Evolutionary conservation across 2,797 vertebrate genomes (phyloP).

Genomic region (Lutjanus argentimaculatus): DNA sequence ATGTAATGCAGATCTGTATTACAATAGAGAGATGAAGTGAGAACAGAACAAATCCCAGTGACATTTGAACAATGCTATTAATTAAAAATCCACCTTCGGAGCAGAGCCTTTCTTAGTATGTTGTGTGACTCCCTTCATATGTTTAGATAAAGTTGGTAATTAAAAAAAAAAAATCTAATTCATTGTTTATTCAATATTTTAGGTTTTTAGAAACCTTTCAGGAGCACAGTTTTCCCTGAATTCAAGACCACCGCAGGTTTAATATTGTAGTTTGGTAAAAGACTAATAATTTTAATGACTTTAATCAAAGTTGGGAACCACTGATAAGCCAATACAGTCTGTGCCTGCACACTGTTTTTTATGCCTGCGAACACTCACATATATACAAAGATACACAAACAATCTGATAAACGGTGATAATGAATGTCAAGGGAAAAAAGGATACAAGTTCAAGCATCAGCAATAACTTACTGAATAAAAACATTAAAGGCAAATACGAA

Average conservation of each 20-base stretch:
- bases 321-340: background rate
- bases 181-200: background rate
- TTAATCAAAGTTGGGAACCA: background rate
- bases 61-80: background rate
- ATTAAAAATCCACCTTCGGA: background rate
- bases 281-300: background rate
- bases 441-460: slow-evolving; percentile 36
- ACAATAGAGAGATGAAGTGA: background rate
- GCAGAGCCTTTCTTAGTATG: no score
- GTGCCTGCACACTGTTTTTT: slow-evolving; percentile 3
- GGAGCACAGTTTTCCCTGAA: background rate
- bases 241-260: background rate
- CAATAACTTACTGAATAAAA: slow-evolving; percentile 41
- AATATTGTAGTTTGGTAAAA: no score
- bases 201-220: background rate
- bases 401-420: slow-evolving; percentile 37
- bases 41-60: background rate
- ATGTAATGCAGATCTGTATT: no score
- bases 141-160: background rate
- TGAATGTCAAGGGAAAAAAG: slow-evolving; percentile 34
- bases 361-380: slow-evolving; percentile 5
- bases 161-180: background rate
- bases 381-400: slow-evolving; percentile 39
- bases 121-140: background rate
- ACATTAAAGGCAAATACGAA: slow-evolving; percentile 51